Conservation (phyloP, 2,888 invertebrate species). For the Drosophila subquinaria region DNA sequence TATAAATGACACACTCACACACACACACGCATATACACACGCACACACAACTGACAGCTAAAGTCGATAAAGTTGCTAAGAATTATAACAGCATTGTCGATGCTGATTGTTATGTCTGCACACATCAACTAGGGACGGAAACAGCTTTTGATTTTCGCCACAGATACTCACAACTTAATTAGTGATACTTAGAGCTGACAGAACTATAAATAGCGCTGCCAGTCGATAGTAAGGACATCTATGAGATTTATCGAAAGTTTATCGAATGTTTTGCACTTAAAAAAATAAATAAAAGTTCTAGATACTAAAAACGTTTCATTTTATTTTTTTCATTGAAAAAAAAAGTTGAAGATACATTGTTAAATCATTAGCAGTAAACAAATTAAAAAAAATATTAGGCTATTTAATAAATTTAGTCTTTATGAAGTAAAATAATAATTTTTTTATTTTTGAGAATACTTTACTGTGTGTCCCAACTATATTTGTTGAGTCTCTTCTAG, state of each 20-base stretch:
- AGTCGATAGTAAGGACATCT: neutral
- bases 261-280: no score
- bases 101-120: constrained; percentile 2
- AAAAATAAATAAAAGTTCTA: no score
- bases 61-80: constrained; percentile 17
- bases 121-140: neutral
- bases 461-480: no score
- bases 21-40: neutral
- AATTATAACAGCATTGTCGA: constrained; percentile 15
- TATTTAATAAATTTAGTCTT: no score
- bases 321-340: neutral
- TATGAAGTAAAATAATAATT: no score
- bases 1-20: neutral
- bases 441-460: no score
- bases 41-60: constrained; percentile 5
- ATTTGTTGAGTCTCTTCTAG: neutral
- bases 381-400: no score
- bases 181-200: neutral
- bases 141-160: neutral
- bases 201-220: neutral
- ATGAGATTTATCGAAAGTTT: neutral
- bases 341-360: no score
- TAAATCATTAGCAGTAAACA: no score
- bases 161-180: neutral
- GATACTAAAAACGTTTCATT: neutral